Percentiles rank a stretch among this genome's conserved stretches.
phyloP scores from a whole-genome alignment of 2,888 invertebrate genomes.

The Ochropleura leucogaster region DNA sequence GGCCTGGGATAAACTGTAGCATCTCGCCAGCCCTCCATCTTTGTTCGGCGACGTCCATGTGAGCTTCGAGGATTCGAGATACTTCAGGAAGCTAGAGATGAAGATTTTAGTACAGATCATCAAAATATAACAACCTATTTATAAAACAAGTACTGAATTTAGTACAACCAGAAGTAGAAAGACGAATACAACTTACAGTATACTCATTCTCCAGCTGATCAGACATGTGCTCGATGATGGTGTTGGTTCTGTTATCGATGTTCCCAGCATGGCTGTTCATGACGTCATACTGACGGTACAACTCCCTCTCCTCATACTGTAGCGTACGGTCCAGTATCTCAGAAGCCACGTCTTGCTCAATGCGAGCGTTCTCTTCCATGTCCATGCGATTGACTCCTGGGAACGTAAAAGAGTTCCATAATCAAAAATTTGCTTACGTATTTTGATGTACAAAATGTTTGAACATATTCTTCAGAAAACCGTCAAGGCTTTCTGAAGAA shows the following conservation, averaged over 20 bases:
- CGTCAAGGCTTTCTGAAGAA: too few species aligned
- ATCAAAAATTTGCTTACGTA: not conserved
- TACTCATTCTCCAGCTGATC: constrained; percentile 80
- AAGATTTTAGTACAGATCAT: not conserved
- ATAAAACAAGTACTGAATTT: too few species aligned
- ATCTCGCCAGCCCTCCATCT: constrained; percentile 78
- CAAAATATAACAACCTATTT: not conserved
- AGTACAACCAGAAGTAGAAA: not conserved
- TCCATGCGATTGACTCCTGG: constrained; percentile 79
- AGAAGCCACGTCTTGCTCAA: constrained; percentile 81
- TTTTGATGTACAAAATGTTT: too few species aligned
- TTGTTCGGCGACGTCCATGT: constrained; percentile 82
- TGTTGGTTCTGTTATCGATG: constrained; percentile 85
- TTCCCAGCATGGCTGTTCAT: constrained; percentile 81
- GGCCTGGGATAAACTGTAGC: constrained; percentile 68
- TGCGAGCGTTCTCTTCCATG: constrained; percentile 77
- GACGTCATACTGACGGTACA: constrained; percentile 77
- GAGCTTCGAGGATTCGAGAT: constrained; percentile 82
- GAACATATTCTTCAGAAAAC: too few species aligned
- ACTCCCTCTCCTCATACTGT: constrained; percentile 79
- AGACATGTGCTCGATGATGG: constrained; percentile 83
- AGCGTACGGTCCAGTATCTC: constrained; percentile 82
- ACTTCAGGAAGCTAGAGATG: constrained; percentile 82
- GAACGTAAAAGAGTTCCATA: constrained; percentile 11
- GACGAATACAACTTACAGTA: constrained; percentile 68